Conservation (phyloP, 2,113 vertebrate species). For the Eretmochelys imbricata region DNA sequence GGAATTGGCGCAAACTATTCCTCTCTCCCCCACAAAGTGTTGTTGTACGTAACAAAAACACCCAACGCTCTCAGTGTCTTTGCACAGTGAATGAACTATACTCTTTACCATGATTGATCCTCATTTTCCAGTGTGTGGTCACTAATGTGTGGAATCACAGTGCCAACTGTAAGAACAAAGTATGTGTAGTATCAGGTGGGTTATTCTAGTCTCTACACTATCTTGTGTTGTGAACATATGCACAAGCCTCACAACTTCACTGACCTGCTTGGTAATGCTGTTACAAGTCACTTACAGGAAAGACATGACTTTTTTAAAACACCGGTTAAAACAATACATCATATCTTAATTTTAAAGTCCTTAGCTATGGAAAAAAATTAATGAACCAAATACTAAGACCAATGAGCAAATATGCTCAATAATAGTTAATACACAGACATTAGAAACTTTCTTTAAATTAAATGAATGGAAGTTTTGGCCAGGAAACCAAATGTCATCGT, state of each 20-base stretch:
- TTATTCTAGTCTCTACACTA: background rate
- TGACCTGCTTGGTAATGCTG: background rate
- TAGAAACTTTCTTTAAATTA: background rate
- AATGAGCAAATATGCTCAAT: background rate
- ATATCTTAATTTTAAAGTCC: background rate
- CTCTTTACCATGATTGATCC: background rate
- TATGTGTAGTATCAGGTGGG: background rate
- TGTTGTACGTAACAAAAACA: background rate
- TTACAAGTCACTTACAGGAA: background rate
- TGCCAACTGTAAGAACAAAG: background rate
- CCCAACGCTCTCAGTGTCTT: background rate
- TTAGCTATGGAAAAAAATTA: background rate
- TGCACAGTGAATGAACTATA: background rate
- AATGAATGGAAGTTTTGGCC: slow-evolving; percentile 13
- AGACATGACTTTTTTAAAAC: background rate
- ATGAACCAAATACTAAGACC: background rate
- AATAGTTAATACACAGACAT: background rate
- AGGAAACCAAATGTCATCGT: slow-evolving; percentile 1
- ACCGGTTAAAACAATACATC: background rate
- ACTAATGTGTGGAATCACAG: background rate
- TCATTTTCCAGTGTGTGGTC: background rate
- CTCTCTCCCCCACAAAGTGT: background rate
- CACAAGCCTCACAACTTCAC: background rate
- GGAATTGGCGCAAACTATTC: background rate
- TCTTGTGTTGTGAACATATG: background rate